Evolutionary conservation across 2,888 invertebrate species (phyloP).

Genomic region (Polyommatus icarus): DNA sequence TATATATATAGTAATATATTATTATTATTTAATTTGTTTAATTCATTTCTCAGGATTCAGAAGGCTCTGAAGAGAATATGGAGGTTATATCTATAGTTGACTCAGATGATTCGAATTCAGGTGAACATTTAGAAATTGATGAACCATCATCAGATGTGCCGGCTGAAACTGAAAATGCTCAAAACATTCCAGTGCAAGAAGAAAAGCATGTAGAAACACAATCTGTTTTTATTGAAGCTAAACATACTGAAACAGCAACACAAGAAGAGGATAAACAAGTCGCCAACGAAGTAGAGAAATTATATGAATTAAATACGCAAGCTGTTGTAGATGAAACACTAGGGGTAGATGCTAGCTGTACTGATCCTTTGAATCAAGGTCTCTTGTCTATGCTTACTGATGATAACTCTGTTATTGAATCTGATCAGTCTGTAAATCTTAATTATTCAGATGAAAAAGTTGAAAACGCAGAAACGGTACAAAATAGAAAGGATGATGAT

Average conservation of each 20-base stretch:
- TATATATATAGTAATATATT: too few species aligned
- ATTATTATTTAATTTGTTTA: not conserved
- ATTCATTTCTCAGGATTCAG: conserved; percentile 45
- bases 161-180: not conserved
- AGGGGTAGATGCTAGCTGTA: conserved; percentile 35
- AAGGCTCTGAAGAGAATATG: conserved; percentile 44
- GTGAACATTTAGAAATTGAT: conserved; percentile 46
- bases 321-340: conserved; percentile 24
- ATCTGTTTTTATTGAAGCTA: conserved; percentile 19
- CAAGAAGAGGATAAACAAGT: conserved; percentile 5
- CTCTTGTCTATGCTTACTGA: conserved; percentile 66
- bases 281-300: not conserved
- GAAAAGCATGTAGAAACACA: conserved; percentile 20
- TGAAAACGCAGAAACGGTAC: conserved; percentile 32
- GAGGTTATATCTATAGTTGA: conserved; percentile 60
- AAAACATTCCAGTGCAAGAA: not conserved
- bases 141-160: conserved; percentile 40
- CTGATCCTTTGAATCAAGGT: conserved; percentile 57
- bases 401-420: conserved; percentile 58
- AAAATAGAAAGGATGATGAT: not conserved
- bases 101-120: conserved; percentile 49
- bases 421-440: conserved; percentile 55
- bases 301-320: not conserved
- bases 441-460: conserved; percentile 58
- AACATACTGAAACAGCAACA: not conserved